Evolutionary conservation across 2,888 invertebrate species (phyloP), one percentile per base, ranked within the genome.

Genomic region (Protonemura montana): DNA sequence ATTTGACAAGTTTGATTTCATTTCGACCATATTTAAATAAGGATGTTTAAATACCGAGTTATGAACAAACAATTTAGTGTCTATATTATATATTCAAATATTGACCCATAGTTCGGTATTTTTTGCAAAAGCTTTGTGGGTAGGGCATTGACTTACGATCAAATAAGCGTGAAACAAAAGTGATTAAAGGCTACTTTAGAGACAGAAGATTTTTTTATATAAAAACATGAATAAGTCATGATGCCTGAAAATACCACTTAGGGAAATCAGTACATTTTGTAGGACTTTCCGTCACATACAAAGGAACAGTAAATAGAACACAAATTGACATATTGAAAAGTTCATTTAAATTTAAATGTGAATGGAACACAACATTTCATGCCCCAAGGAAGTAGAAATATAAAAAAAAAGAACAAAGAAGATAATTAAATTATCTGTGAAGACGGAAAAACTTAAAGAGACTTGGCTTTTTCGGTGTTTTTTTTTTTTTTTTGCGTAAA

Each of bases 361-460:
- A 84, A 84, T 84, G 59, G 28, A 25, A 26, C 59, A 84, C 84
- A 84, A 84, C 29, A 59, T 30, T 81, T 29, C 81, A 81, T 21
- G 81, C 30, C 84, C 59, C 28, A 42, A 41, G 82, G 42, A 83
- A 81, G 30, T 30, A 29, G 81, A 81, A n/a, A n/a, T n/a, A 80
- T 26, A 26, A 27, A 27, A 59, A 76, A 81, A 84, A 84, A 76
- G 84, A 84, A 84, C 84, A 84, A 84, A 84, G 84, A 27, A 84
- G 25, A 76, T 84, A 84, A 84, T 84, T 84, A 59, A 84, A 84
- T 84, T 76, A 84, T 59, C 84, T 84, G 42, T 26, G 27, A 27
- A 76, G 59, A 84, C 84, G 42, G 84, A 76, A 84, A 84, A 84
- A 84, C 84, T 84, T 84, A n/a, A 25, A 41, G 84, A 59, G 84